Percentiles rank a stretch among this genome's conserved stretches.
Conservation (phyloP, 1,140 invertebrate genomes). For the Sycophaga agraensis region DNA sequence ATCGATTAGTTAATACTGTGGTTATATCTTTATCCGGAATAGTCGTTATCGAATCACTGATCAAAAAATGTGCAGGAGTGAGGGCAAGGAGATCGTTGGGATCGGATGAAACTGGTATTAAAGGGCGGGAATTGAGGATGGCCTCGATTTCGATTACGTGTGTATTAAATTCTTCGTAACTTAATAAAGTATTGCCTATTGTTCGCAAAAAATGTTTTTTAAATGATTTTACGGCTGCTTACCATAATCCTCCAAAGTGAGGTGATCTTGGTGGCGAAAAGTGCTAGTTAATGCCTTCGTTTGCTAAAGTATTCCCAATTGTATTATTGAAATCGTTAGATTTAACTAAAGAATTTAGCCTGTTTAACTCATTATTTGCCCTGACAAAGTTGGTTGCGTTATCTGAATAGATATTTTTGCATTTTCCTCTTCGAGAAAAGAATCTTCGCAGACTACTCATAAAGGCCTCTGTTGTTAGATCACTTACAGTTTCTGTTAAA, state of each 20-base stretch:
- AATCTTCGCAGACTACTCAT: background rate
- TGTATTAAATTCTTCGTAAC: constrained; percentile 39
- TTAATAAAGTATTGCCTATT: constrained; percentile 14
- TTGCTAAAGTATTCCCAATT: constrained; percentile 3
- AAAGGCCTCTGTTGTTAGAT: background rate
- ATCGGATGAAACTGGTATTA: constrained; percentile 36
- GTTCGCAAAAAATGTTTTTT: constrained; percentile 32
- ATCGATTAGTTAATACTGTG: background rate
- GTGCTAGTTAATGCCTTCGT: constrained; percentile 37
- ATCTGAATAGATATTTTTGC: background rate
- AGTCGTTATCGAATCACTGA: background rate
- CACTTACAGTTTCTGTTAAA: too few species aligned
- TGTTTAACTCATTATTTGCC: background rate
- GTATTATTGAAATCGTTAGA: constrained; percentile 2
- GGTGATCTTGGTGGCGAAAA: constrained; percentile 38
- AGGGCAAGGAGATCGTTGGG: constrained; percentile 39
- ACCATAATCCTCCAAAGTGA: constrained; percentile 41
- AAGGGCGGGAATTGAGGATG: constrained; percentile 40
- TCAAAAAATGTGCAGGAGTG: constrained; percentile 32
- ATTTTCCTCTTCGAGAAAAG: background rate
- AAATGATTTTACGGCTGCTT: constrained; percentile 36
- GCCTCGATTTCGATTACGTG: constrained; percentile 37
- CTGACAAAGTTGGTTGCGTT: background rate
- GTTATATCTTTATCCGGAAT: background rate
- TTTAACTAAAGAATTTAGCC: background rate